These are phyloP conservation scores for Carcina quercana DNA, from an alignment of 2,888 invertebrate genomes.

Conservation along the genomic window DNA sequence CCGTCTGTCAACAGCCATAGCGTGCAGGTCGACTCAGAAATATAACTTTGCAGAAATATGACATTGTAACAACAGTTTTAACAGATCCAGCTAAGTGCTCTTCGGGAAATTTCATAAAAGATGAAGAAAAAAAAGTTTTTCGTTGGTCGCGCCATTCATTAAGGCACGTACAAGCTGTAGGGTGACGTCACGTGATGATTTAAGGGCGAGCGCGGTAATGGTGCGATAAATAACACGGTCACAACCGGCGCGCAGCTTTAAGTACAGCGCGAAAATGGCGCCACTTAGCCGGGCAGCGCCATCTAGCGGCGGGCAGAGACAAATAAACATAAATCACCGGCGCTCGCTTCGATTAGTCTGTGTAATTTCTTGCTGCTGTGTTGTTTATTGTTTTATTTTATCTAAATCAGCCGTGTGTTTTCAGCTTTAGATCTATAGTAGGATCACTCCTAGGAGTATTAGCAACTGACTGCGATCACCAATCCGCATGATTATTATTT, in stretches of 20 bases:
- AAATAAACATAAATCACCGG: constrained; percentile 40
- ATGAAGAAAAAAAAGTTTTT: constrained; percentile 58
- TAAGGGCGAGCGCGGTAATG: constrained; percentile 68
- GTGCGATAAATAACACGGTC: constrained; percentile 72
- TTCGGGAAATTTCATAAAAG: constrained; percentile 59
- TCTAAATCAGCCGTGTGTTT: not conserved
- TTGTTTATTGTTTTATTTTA: constrained; percentile 2
- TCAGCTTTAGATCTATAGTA: not conserved
- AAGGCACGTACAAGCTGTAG: constrained; percentile 54
- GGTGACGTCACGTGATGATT: constrained; percentile 70
- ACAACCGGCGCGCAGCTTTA: constrained; percentile 40
- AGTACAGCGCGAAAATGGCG: constrained; percentile 56
- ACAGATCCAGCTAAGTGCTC: constrained; percentile 65
- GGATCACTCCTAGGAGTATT: no score
- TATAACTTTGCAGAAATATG: no score
- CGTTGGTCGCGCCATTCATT: constrained; percentile 64
- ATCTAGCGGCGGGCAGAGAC: constrained; percentile 44
- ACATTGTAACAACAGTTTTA: no score
- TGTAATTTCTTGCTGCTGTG: constrained; percentile 20
- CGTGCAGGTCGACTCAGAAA: no score
- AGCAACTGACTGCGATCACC: no score
- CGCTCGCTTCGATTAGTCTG: constrained; percentile 32
- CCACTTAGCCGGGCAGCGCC: constrained; percentile 54
- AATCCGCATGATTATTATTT: no score
- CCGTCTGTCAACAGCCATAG: no score